Percentiles rank a stretch among this genome's conserved stretches.
These are phyloP conservation scores for Heteromyza rotundicornis DNA, from an alignment of 2,888 invertebrate species.

Conservation along the genomic window DNA sequence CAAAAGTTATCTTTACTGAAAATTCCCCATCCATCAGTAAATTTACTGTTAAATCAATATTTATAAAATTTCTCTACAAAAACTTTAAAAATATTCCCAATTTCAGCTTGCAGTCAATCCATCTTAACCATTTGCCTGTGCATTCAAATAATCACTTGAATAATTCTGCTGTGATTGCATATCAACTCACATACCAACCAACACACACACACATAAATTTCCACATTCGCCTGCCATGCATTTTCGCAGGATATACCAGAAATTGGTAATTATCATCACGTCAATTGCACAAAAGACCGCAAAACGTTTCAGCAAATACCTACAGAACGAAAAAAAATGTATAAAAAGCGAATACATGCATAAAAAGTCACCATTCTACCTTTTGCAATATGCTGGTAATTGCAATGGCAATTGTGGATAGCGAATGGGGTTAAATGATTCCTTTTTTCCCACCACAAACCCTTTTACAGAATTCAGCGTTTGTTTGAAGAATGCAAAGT, in stretches of 20 bases:
- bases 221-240: constrained; percentile 10
- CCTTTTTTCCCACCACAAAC: no score
- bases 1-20: no score
- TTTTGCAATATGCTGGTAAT: constrained; percentile 26
- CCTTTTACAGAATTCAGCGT: no score
- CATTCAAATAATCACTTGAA: no score
- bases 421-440: constrained; percentile 19
- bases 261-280: constrained; percentile 57
- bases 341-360: constrained; percentile 10
- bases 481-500: no score
- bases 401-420: constrained; percentile 14
- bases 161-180: background rate
- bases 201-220: constrained; percentile 12
- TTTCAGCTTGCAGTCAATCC: no score
- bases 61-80: no score
- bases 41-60: no score
- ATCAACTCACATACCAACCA: background rate
- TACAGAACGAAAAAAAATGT: constrained; percentile 12
- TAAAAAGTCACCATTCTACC: constrained; percentile 18
- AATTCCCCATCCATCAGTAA: no score
- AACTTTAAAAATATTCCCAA: no score
- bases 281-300: constrained; percentile 59
- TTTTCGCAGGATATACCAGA: no score
- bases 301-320: constrained; percentile 31
- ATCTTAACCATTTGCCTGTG: no score